These are phyloP conservation scores for Rhynchonema sp. DNA, from an alignment of 2,888 invertebrate genomes.

Conservation along the genomic window DNA sequence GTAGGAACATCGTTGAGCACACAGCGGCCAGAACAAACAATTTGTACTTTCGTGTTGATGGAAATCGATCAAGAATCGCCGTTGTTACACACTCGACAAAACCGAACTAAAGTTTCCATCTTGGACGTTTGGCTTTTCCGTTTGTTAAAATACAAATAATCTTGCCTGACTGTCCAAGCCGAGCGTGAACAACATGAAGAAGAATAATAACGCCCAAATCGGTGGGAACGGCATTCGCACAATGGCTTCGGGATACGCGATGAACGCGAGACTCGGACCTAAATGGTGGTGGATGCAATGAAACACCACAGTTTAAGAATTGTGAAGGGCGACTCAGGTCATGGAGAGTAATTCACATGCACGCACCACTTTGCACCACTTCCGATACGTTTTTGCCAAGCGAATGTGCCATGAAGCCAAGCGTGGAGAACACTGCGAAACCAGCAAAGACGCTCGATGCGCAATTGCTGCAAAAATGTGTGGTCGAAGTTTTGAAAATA, in stretches of 20 bases:
- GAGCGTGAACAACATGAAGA: conserved; percentile 4
- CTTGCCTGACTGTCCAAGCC: not conserved
- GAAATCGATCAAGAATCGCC: conserved; percentile 3
- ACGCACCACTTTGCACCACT: conserved; percentile 10
- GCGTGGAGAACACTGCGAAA: conserved; percentile 14
- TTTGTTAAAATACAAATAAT: not conserved
- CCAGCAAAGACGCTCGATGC: conserved; percentile 14
- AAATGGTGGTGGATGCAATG: not conserved
- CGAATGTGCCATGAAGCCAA: conserved; percentile 13
- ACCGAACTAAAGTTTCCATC: conserved; percentile 1
- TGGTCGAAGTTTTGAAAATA: too few species aligned
- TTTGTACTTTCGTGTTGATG: not conserved
- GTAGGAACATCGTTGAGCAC: too few species aligned
- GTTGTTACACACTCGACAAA: conserved; percentile 5
- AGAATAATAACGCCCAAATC: not conserved
- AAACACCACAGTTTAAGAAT: not conserved
- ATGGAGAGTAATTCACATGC: not conserved
- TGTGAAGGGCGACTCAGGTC: not conserved
- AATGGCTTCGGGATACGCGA: conserved; percentile 4
- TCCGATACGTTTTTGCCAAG: conserved; percentile 6
- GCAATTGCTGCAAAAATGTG: conserved; percentile 4
- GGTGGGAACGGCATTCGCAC: not conserved
- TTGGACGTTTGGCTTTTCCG: too few species aligned
- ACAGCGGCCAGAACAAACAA: too few species aligned
- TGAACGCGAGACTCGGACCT: conserved; percentile 2